Evolutionary conservation across 1,140 invertebrate genomes (phyloP), one percentile per base, ranked within the genome.

Genomic region (Gonioctena quinquepunctata): DNA sequence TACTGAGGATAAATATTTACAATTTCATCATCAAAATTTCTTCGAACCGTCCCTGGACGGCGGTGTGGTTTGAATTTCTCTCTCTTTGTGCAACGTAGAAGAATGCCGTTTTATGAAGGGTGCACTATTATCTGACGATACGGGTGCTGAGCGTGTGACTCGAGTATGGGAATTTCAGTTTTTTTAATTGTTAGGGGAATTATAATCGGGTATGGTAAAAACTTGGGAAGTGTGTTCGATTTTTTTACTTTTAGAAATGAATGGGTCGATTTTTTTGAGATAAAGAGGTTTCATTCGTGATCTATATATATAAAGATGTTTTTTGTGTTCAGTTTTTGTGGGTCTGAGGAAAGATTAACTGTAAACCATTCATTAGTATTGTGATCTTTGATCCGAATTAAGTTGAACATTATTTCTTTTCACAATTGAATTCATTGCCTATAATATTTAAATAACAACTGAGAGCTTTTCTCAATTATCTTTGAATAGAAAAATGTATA

Each of bases 61-160:
- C n/a, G 23, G 23, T 59, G 16, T 26, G 26, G 23, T 59, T 59
- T 26, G 8, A 59, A 25, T 16, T 59, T 59, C 23, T 16, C n/a
- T 26, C 56, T 61, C 59, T 61, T 61, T 61, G 23, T 61, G 8
- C 28, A 49, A 63, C 27, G 61, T 63, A 48, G 28, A 50, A 21
- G 61, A 63, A 61, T 28, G 59, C 11, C 23, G 23, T 49, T 63
- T 63, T 63, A 23, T 63, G 42, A 63, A 63, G 61, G 61, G 61
- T 63, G 33, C 42, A 63, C n/a, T 63, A 49, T 63, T 63, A 63
- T 25, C 28, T 48, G 27, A 11, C 61, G 61, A 63, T 48, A 63
- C 61, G 61, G 61, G 61, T 63, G 61, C 61, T 63, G 61, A 63
- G 61, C 61, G 61, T 63, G 61, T 63, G 61, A 63, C 61, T 49